These are phyloP conservation scores for Brachionus sp. DNA, from an alignment of 1,140 invertebrate species.

Conservation along the genomic window DNA sequence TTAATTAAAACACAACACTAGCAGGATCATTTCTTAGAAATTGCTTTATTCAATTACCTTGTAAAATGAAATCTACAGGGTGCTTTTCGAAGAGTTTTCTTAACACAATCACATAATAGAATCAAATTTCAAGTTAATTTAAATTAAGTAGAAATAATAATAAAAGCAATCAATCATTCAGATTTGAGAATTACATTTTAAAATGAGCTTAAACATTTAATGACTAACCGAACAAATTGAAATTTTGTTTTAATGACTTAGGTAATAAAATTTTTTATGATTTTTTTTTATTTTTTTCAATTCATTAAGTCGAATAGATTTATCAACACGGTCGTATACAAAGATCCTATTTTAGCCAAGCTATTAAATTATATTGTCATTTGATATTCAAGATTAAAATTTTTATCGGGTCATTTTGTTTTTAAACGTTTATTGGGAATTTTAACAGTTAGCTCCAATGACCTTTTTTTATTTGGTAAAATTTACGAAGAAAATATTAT, in stretches of 20 bases:
- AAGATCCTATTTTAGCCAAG: not conserved
- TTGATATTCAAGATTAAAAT: not conserved
- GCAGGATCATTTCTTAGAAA: not conserved
- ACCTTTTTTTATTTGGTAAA: not conserved
- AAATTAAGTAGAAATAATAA: not conserved
- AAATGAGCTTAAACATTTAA: not conserved
- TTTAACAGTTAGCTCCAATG: not conserved
- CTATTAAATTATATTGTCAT: not conserved
- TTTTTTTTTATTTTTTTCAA: not conserved
- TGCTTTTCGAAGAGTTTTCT: not conserved
- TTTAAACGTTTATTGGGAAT: not conserved
- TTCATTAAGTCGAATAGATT: not conserved
- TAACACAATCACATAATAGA: not conserved
- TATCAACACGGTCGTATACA: not conserved
- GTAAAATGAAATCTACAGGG: not conserved
- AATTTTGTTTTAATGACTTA: not conserved
- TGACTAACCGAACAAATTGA: not conserved
- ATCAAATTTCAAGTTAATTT: constrained; percentile 2
- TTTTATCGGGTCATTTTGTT: not conserved
- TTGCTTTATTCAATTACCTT: not conserved
- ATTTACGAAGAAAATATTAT: not conserved
- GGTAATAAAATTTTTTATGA: too few species aligned
- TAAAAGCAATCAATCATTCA: constrained; percentile 10
- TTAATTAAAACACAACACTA: not conserved
- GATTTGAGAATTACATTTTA: not conserved